These are phyloP conservation scores for Muscidifurax raptorellus DNA, from an alignment of 1,140 invertebrate genomes.

Conservation along the genomic window DNA sequence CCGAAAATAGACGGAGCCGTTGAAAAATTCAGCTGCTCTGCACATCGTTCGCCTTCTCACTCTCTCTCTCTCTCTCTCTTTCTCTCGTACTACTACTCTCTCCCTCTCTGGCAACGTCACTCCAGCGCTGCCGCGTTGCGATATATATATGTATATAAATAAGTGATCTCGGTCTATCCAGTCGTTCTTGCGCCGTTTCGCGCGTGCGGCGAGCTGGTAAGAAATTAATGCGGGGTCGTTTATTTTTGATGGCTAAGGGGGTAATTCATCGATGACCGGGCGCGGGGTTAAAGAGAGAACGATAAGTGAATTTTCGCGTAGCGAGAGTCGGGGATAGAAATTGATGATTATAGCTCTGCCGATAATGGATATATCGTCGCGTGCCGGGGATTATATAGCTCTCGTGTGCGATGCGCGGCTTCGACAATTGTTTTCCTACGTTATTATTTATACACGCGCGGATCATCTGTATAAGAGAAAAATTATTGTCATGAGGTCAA, in stretches of 20 bases:
- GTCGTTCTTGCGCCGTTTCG: constrained; percentile 29
- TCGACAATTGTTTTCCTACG: neutral
- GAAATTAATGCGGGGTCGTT: neutral
- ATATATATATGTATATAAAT: too few species aligned
- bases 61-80: neutral
- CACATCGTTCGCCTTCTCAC: neutral
- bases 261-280: constrained; percentile 14
- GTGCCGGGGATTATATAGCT: neutral
- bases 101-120: neutral
- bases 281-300: neutral
- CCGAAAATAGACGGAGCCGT: constrained; percentile 60
- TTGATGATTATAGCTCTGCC: neutral
- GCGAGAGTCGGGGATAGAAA: neutral
- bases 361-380: neutral
- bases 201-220: neutral
- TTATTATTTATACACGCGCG: too few species aligned
- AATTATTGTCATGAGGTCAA: too few species aligned
- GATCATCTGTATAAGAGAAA: neutral
- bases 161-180: constrained; percentile 21
- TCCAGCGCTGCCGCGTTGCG: neutral
- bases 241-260: constrained; percentile 2
- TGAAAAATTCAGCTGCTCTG: constrained; percentile 57
- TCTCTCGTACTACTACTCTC: neutral
- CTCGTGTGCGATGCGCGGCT: neutral
- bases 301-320: constrained; percentile 19